These are phyloP conservation scores for Sorex maritimensis DNA, from an alignment of 2,797 vertebrate species.

Conservation along the genomic window DNA sequence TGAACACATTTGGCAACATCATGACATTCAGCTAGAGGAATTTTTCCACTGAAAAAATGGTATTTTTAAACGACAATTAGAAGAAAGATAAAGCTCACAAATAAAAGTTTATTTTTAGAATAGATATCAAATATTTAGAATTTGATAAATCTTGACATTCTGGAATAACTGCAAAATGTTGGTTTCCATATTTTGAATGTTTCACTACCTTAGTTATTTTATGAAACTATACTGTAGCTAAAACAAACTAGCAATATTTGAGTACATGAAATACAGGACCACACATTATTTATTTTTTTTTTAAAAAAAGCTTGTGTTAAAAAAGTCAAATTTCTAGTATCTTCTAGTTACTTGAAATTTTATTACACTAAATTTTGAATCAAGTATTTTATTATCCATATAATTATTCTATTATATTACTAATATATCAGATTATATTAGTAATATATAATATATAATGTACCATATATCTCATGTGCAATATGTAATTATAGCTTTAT, in stretches of 20 bases:
- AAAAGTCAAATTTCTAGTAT: constrained; percentile 14
- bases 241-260: background rate
- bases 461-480: too few species aligned
- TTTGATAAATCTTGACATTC: constrained; percentile 19
- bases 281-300: background rate
- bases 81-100: constrained; percentile 55
- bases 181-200: background rate
- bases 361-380: constrained; percentile 26
- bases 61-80: constrained; percentile 67
- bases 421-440: too few species aligned
- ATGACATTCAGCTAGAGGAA: constrained; percentile 74
- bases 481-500: too few species aligned
- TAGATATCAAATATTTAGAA: constrained; percentile 53
- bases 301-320: background rate
- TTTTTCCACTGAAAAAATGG: constrained; percentile 76
- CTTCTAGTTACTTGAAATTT: background rate
- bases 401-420: too few species aligned
- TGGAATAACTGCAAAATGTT: constrained; percentile 26
- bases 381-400: constrained; percentile 14
- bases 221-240: background rate
- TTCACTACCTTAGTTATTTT: background rate
- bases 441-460: too few species aligned
- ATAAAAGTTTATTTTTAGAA: constrained; percentile 67
- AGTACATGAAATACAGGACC: constrained; percentile 8
- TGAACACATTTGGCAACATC: constrained; percentile 71